These are phyloP conservation scores for Atethmia centrago DNA, from an alignment of 2,888 invertebrate species.

Conservation along the genomic window DNA sequence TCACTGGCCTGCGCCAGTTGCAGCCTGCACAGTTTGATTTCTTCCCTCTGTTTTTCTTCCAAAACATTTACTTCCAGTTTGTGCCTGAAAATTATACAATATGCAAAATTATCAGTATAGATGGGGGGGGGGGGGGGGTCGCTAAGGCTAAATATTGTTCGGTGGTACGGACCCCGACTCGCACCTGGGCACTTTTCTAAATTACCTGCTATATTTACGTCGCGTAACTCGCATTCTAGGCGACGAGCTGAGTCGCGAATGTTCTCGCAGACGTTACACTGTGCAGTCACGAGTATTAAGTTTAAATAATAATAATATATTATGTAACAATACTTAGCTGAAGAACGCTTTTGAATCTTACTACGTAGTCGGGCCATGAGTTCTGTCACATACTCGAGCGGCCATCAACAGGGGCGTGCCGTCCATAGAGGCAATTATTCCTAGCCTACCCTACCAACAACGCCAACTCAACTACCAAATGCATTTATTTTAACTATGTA, in stretches of 20 bases:
- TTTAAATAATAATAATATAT: not conserved
- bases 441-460: too few species aligned
- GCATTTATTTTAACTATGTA: too few species aligned
- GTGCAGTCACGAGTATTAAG: not conserved
- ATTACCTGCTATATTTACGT: not conserved
- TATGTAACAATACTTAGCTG: too few species aligned
- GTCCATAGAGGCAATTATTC: too few species aligned
- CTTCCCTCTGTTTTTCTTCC: slow-evolving; percentile 95
- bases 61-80: slow-evolving; percentile 93
- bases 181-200: not conserved
- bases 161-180: not conserved
- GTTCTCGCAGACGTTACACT: not conserved
- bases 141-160: not conserved
- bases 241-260: not conserved
- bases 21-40: slow-evolving; percentile 93
- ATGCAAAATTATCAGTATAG: not conserved
- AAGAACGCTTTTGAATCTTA: not conserved
- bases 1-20: slow-evolving; percentile 93
- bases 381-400: too few species aligned
- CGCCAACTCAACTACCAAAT: too few species aligned
- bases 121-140: too few species aligned
- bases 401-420: too few species aligned
- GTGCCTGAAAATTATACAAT: slow-evolving; percentile 87
- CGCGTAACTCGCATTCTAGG: not conserved
- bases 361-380: too few species aligned